Conservation (phyloP, 2,888 invertebrate genomes). For the Operophtera brumata region DNA sequence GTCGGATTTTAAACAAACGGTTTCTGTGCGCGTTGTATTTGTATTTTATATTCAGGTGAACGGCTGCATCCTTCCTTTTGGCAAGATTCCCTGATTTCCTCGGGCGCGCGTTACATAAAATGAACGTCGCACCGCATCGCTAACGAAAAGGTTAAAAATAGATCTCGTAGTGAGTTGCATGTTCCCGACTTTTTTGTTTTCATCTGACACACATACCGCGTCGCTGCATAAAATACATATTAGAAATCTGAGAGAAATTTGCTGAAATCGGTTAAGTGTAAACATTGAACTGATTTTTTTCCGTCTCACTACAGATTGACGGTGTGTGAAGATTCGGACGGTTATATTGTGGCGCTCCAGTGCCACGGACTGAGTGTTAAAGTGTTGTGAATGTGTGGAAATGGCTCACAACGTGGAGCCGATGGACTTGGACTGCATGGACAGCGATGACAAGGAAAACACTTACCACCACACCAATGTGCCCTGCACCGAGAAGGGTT, state of each 20-base stretch:
- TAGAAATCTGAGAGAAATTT: conserved; percentile 75
- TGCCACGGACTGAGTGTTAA: conserved; percentile 23
- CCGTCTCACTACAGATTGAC: conserved; percentile 45
- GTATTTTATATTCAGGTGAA: conserved; percentile 31
- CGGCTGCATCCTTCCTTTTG: conserved; percentile 60
- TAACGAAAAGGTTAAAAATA: conserved; percentile 75
- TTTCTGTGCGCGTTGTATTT: conserved; percentile 34
- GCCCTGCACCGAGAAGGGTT: conserved; percentile 67
- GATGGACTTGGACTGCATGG: conserved; percentile 65
- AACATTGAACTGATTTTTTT: conserved; percentile 67
- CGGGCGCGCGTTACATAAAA: conserved; percentile 67
- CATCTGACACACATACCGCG: conserved; percentile 71
- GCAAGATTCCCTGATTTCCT: conserved; percentile 65
- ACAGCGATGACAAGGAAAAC: conserved; percentile 72
- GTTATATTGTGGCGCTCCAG: conserved; percentile 17
- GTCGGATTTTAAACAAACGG: conserved; percentile 74
- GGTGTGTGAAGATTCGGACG: conserved; percentile 36
- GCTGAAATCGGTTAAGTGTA: conserved; percentile 64
- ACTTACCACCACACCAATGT: conserved; percentile 64
- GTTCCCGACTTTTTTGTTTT: conserved; percentile 76
- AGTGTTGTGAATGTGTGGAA: conserved; percentile 34
- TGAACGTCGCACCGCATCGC: conserved; percentile 57
- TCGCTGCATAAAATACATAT: conserved; percentile 53
- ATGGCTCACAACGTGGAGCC: conserved; percentile 69
- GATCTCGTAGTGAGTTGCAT: conserved; percentile 68